phyloP scores from a whole-genome alignment of 2,888 invertebrate species.

The Psococerastis gibbosa region DNA sequence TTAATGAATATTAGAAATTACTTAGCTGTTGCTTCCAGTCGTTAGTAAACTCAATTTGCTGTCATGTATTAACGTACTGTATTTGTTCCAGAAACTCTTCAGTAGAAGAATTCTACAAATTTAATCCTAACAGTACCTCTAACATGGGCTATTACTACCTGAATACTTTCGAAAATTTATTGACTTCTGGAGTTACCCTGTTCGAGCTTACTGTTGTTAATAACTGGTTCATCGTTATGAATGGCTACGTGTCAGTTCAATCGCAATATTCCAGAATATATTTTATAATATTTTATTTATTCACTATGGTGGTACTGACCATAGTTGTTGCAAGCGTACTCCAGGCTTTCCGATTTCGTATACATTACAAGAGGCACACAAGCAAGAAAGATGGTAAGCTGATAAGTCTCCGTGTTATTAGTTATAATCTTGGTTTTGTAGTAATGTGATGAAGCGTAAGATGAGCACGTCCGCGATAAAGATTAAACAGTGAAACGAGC shows the following conservation, averaged over 20 bases:
- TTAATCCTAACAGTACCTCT: slow-evolving; percentile 43
- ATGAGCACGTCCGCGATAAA: too few species aligned
- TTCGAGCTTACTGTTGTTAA: slow-evolving; percentile 82
- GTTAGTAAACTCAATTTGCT: too few species aligned
- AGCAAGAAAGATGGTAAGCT: slow-evolving; percentile 49
- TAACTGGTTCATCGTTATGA: slow-evolving; percentile 87
- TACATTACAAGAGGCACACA: slow-evolving; percentile 68
- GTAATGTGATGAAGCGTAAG: slow-evolving; percentile 13
- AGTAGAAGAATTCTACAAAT: slow-evolving; percentile 65
- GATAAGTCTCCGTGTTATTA: too few species aligned
- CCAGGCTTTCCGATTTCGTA: slow-evolving; percentile 72
- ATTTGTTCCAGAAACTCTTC: slow-evolving; percentile 47
- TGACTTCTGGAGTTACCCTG: slow-evolving; percentile 60
- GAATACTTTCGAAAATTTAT: slow-evolving; percentile 64
- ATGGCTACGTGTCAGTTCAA: slow-evolving; percentile 54
- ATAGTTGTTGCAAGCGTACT: slow-evolving; percentile 78
- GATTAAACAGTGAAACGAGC: too few species aligned
- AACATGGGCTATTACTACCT: slow-evolving; percentile 68
- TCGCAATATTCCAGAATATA: slow-evolving; percentile 58
- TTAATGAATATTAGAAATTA: too few species aligned
- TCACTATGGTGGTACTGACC: slow-evolving; percentile 79
- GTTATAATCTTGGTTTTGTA: slow-evolving; percentile 13
- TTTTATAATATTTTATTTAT: slow-evolving; percentile 75
- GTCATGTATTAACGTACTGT: too few species aligned
- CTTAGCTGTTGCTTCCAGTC: too few species aligned